These are phyloP conservation scores for Acanthiza pusilla DNA, from an alignment of 2,797 vertebrate species.

Conservation along the genomic window DNA sequence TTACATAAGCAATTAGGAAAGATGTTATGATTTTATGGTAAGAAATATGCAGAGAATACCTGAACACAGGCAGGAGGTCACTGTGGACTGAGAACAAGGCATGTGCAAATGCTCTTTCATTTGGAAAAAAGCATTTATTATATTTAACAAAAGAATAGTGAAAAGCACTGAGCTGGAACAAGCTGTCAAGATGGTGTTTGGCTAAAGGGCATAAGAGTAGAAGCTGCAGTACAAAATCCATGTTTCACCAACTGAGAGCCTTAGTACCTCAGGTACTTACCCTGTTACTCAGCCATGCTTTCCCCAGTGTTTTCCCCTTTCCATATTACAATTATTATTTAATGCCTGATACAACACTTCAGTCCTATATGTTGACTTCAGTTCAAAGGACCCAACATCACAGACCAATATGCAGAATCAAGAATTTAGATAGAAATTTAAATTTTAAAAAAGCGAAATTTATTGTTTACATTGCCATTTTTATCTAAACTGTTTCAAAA, in stretches of 20 bases:
- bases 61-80: not conserved
- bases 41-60: not conserved
- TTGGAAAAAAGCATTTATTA: not conserved
- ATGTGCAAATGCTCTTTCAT: not conserved
- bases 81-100: not conserved
- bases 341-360: not conserved
- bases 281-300: not conserved
- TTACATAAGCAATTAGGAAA: not conserved
- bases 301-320: not conserved
- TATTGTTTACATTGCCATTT: not conserved
- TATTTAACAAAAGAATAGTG: not conserved
- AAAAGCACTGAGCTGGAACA: not conserved
- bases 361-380: not conserved
- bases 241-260: not conserved
- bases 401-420: not conserved
- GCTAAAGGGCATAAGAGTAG: not conserved
- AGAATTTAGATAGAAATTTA: not conserved
- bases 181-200: not conserved
- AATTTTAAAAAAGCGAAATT: not conserved
- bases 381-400: not conserved
- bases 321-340: not conserved
- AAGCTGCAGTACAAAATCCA: not conserved
- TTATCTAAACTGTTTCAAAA: not conserved
- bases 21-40: not conserved
- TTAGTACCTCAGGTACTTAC: not conserved